Conservation (phyloP, 2,797 vertebrate species). For the Microhierax caerulescens region DNA sequence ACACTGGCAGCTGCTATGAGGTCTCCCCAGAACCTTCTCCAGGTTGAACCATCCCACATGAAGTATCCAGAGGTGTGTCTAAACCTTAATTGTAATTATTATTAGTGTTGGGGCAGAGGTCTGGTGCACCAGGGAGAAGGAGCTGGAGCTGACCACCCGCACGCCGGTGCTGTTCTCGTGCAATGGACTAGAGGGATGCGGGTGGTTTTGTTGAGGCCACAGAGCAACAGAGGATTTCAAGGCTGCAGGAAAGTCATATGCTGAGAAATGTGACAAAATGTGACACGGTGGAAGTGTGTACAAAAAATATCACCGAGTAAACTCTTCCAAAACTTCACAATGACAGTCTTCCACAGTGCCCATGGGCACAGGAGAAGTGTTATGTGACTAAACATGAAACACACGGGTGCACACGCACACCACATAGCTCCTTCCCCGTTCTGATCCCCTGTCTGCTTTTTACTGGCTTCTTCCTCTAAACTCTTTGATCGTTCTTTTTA, state of each 20-base stretch:
- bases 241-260: rapidly evolving
- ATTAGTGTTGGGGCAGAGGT: background rate
- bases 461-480: background rate
- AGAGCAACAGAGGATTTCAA: background rate
- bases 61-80: background rate
- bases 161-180: background rate
- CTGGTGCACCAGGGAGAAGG: background rate
- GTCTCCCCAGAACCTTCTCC: no score
- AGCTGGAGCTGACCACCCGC: rapidly evolving
- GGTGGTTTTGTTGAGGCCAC: rapidly evolving
- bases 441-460: background rate
- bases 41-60: background rate
- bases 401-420: rapidly evolving
- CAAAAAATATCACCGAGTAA: background rate
- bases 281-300: background rate
- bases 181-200: rapidly evolving
- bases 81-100: background rate
- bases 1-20: no score
- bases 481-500: background rate
- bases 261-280: background rate
- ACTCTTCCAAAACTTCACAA: no score
- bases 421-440: rapidly evolving
- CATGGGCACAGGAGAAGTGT: background rate
- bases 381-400: rapidly evolving
- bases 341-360: background rate